Conservation (phyloP, 1,140 invertebrate genomes). For the Halyomorpha halys region DNA sequence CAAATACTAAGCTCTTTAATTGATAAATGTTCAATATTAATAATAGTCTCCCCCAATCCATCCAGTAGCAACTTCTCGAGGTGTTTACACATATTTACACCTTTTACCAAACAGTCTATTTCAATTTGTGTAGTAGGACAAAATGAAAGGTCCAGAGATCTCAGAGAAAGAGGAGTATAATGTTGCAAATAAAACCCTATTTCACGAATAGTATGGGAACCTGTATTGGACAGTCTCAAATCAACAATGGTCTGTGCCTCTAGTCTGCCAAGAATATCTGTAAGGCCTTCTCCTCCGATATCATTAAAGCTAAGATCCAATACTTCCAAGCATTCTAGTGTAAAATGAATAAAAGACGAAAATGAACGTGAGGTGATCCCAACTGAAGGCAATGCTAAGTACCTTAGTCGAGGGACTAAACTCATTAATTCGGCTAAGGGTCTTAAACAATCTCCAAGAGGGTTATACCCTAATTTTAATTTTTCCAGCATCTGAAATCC, state of each 20-base stretch:
- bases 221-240: conserved; percentile 20
- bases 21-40: too few species aligned
- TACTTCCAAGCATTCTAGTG: conserved; percentile 21
- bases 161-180: conserved; percentile 14
- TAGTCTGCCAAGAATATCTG: conserved; percentile 20
- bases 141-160: conserved; percentile 19
- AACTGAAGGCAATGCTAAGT: conserved; percentile 20
- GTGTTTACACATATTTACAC: too few species aligned
- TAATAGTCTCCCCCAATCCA: too few species aligned
- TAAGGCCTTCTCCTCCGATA: conserved; percentile 28
- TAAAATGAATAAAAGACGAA: conserved; percentile 10
- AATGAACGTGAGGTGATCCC: conserved; percentile 23
- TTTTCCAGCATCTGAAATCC: conserved; percentile 20
- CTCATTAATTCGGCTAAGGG: conserved; percentile 15
- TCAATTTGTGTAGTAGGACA: background rate
- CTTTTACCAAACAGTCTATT: too few species aligned
- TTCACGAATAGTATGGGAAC: conserved; percentile 17
- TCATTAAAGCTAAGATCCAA: conserved; percentile 25
- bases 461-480: conserved; percentile 29
- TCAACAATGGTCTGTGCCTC: conserved; percentile 6
- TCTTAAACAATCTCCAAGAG: conserved; percentile 23
- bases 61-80: too few species aligned
- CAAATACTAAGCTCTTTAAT: too few species aligned
- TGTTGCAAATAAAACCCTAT: conserved; percentile 22
- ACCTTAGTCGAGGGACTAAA: conserved; percentile 4